Evolutionary conservation across 1,140 invertebrate species (phyloP), one percentile per base, ranked within the genome.

Genomic region (Thrips palmi): DNA sequence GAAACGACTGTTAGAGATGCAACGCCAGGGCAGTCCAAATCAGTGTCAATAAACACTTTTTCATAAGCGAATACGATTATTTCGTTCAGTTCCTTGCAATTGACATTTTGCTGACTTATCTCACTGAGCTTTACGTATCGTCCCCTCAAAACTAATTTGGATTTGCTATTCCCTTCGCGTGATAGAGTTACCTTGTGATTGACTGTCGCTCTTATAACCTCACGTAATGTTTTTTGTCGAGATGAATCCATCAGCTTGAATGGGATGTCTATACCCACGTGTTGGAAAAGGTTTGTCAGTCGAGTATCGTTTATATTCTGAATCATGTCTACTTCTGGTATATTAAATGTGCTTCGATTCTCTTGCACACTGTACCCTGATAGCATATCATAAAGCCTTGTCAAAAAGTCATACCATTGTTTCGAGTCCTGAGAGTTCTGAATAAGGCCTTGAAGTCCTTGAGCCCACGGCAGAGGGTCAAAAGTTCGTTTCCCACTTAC

Each of bases 331-430:
- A 15, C 23, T 29, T 15, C 18, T 35, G 10, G n/a, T 20, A 35
- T 29, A 10, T 12, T 23, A 14, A 15, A 29, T 3, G 8, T 29
- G 12, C 8, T 37, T 6, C 6, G 14, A 29, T 28, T 29, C 19
- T 25, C 20, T 17, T 37, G 36, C 3, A 37, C 15, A 14, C 29
- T 27, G 19, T 37, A 37, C n/a, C 18, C 22, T 10, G 36, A 37
- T 20, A 37, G 29, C 5, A 14, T 19, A 8, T 37, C 17, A 12
- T 37, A 22, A 10, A 37, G 17, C 3, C 17, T 6, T 17, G 2
- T 22, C 14, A 37, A 23, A 28, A 29, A 37, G 5, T 17, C 15
- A 18, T 37, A 37, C 36, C 36, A 37, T 28, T 37, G 18, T 7
- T 15, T 14, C 14, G 25, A 14, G 10, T 37, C 10, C 4, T 28